Evolutionary conservation across 2,888 invertebrate genomes (phyloP).

Genomic region (Drosophila cyrtoloma): DNA sequence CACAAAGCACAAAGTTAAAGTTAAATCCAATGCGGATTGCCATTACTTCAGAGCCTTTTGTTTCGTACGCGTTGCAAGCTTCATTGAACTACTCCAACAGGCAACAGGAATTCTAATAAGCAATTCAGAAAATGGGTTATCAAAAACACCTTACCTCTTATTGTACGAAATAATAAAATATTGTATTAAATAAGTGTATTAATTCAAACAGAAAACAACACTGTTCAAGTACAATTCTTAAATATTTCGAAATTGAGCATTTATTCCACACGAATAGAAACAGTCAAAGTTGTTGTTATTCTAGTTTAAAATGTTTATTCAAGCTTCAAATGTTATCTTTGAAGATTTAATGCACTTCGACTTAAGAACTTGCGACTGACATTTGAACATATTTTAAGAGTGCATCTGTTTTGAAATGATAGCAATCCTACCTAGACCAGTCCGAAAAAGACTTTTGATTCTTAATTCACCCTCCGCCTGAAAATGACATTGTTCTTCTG

Average conservation of each 20-base stretch:
- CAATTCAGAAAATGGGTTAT: constrained; percentile 9
- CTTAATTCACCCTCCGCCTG: background rate
- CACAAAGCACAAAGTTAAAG: constrained; percentile 33
- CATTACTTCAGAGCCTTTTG: constrained; percentile 48
- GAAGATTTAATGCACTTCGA: background rate
- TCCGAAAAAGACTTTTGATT: too few species aligned
- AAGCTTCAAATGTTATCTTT: background rate
- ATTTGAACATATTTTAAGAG: too few species aligned
- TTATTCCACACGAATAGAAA: background rate
- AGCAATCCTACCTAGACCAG: too few species aligned
- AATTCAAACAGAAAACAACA: background rate
- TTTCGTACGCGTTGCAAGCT: constrained; percentile 54
- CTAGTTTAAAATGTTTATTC: background rate
- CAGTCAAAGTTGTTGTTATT: background rate
- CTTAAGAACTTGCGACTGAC: background rate
- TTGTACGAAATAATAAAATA: too few species aligned
- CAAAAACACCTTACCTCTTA: background rate
- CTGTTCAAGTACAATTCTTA: background rate
- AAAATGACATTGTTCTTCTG: background rate
- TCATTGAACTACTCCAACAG: constrained; percentile 43
- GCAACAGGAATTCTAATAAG: constrained; percentile 10
- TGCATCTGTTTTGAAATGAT: too few species aligned
- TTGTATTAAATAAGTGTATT: background rate
- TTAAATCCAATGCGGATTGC: constrained; percentile 61
- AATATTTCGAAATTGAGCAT: background rate